Conservation (phyloP, 2,888 invertebrate species). For the Apamea anceps region DNA sequence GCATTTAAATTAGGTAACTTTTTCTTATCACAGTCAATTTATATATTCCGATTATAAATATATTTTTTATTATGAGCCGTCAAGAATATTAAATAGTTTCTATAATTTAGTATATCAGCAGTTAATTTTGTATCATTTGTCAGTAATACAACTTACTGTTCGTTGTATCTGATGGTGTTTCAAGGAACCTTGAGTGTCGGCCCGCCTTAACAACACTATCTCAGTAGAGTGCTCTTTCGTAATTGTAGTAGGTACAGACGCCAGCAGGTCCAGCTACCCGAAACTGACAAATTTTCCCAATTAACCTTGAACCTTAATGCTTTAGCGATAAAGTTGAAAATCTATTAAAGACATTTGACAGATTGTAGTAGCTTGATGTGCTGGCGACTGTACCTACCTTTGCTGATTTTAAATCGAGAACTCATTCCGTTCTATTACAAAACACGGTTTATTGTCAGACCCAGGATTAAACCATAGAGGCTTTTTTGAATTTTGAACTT, state of each 20-base stretch:
- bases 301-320: too few relatives aligned
- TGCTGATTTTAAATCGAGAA: not conserved
- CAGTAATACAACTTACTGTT: slow-evolving; percentile 65
- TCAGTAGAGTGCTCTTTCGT: slow-evolving; percentile 4
- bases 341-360: too few relatives aligned
- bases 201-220: slow-evolving; percentile 13
- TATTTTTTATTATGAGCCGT: slow-evolving; percentile 72
- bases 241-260: too few relatives aligned
- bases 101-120: slow-evolving; percentile 39
- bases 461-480: not conserved
- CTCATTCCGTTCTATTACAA: not conserved
- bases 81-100: slow-evolving; percentile 82
- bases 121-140: slow-evolving; percentile 49
- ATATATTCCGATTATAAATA: slow-evolving; percentile 62
- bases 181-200: slow-evolving; percentile 36
- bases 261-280: too few relatives aligned
- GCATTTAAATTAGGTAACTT: slow-evolving; percentile 78
- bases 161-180: slow-evolving; percentile 67
- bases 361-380: too few relatives aligned
- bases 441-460: not conserved
- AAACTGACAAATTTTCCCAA: too few relatives aligned
- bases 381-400: not conserved
- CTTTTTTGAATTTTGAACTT: not conserved
- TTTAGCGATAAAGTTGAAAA: too few relatives aligned
- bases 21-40: slow-evolving; percentile 79